Evolutionary conservation across 2,113 vertebrate genomes (phyloP), one percentile per base, ranked within the genome.

Genomic region (Gallinago media): DNA sequence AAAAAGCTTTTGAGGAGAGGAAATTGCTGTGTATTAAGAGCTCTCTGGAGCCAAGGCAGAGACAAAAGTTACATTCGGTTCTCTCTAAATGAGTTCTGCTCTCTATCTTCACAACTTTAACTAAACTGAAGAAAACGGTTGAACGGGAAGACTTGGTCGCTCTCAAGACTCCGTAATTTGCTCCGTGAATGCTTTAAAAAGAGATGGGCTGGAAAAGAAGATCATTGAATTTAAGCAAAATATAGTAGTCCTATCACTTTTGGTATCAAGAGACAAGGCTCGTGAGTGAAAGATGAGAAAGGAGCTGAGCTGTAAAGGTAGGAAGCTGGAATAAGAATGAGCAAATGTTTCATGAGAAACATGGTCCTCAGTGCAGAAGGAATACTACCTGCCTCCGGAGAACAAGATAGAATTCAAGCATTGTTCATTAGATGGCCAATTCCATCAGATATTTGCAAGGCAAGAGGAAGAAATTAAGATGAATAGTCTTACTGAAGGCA

Each of bases 21-120:
- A 96, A 92, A 95, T 80, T 89, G 46, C 71, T 78, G 68, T 42
- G 76, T 61, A 95, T 92, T 92, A 94, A 97, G 85, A 94, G 89
- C 58, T 88, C 91, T 92, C 77, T 38, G 74, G 91, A 96, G 82
- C 74, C 89, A 73, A 89, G 66, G 80, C 85, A 88, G 82, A 96
- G 66, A 81, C 93, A 96, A 93, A 95, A 94, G 94, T 91, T 77
- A 38, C 70, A 29, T 91, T 96, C 65, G 83, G 77, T n/a, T 91
- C 92, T 47, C 93, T 49, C 19, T 72, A 95, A 93, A 94, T 90
- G 94, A 94, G 59, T 81, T 89, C 87, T 88, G 63, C 62, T 94
- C 77, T 88, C 58, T 84, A 44, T 85, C 87, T 93, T 93, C 50
- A 31, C 62, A 92, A 89, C 47, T 94, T 95, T 91, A 89, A 94